These are phyloP conservation scores for Tonatia bakeri DNA, from an alignment of 2,113 vertebrate genomes.

Conservation along the genomic window DNA sequence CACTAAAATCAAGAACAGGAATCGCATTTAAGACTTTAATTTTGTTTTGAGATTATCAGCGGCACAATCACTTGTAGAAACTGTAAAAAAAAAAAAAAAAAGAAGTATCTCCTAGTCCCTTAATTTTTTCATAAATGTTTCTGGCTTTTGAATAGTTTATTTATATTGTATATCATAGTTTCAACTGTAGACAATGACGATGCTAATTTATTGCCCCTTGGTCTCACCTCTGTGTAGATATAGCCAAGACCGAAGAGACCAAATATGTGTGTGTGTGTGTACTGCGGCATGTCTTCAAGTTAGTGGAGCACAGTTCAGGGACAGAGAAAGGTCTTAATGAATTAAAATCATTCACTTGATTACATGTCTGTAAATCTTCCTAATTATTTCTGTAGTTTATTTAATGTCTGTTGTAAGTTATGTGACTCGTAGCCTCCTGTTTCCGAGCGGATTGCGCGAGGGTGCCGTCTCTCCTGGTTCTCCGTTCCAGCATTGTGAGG, in stretches of 20 bases:
- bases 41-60: conserved; percentile 86
- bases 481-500: conserved; percentile 77
- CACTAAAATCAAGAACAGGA: conserved; percentile 95
- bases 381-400: conserved; percentile 84
- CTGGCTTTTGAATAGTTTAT: conserved; percentile 91
- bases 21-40: conserved; percentile 88
- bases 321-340: conserved; percentile 82
- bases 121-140: conserved; percentile 85
- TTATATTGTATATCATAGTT: conserved; percentile 97
- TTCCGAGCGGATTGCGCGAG: conserved; percentile 78
- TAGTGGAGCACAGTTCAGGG: conserved; percentile 86
- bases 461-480: conserved; percentile 75
- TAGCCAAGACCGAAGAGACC: conserved; percentile 89
- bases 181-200: conserved; percentile 93
- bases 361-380: conserved; percentile 86
- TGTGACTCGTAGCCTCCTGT: conserved; percentile 78
- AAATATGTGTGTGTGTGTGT: conserved; percentile 92
- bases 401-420: conserved; percentile 87
- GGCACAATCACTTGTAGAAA: conserved; percentile 89
- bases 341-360: conserved; percentile 82
- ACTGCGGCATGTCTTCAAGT: conserved; percentile 91
- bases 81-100: conserved; percentile 82
- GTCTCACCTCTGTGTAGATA: conserved; percentile 92
- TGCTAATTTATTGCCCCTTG: conserved; percentile 97
- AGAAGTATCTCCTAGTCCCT: conserved; percentile 73